phyloP scores from a whole-genome alignment of 2,113 vertebrate species.

The Okapia johnstoni region DNA sequence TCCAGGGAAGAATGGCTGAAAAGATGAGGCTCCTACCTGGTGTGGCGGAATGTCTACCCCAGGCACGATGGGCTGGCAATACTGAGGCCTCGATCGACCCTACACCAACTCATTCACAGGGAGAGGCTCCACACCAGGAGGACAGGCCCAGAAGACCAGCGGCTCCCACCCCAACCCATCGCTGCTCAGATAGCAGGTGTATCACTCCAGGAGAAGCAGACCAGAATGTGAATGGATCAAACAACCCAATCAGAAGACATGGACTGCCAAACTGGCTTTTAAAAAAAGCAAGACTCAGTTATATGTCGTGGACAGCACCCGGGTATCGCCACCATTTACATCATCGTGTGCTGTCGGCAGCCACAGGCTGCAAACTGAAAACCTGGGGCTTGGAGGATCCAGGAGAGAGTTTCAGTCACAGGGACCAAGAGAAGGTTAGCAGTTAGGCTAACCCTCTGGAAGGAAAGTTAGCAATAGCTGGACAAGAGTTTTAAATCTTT shows the following conservation, averaged over 20 bases:
- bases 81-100: fast-evolving
- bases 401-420: too few relatives aligned
- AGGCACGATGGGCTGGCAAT: background rate
- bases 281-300: background rate
- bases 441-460: background rate
- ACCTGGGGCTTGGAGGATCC: background rate
- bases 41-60: background rate
- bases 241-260: background rate
- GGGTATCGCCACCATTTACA: background rate
- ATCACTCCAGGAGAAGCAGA: background rate
- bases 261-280: background rate
- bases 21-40: background rate
- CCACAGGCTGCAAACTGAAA: background rate
- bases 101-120: background rate
- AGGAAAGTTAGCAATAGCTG: background rate
- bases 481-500: background rate
- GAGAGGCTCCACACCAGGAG: background rate
- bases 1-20: background rate
- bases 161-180: background rate
- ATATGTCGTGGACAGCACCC: fast-evolving
- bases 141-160: background rate
- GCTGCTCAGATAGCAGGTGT: background rate
- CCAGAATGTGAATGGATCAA: background rate
- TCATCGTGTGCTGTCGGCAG: fast-evolving
- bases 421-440: background rate